phyloP scores from a whole-genome alignment of 92 coral and sea anemone genomes.

The Paramuricea clavata region DNA sequence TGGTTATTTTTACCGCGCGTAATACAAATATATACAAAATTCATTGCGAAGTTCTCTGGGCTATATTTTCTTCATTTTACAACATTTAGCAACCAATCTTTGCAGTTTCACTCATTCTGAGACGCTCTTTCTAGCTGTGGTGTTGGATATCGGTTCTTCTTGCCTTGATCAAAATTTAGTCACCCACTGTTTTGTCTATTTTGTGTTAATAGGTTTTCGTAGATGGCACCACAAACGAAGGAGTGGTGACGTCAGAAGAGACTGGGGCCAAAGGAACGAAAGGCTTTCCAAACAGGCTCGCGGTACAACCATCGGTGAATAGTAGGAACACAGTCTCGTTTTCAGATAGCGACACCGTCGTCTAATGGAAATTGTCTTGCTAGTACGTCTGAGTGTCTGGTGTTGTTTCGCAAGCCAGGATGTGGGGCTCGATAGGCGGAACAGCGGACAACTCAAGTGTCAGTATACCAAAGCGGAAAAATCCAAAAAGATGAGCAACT shows the following conservation, averaged over 20 bases:
- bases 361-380: not conserved
- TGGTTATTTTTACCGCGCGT: too few relatives aligned
- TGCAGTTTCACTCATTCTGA: too few relatives aligned
- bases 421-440: not conserved
- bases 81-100: too few relatives aligned
- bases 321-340: slow-evolving; percentile 20
- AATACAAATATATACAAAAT: too few relatives aligned
- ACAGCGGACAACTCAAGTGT: too few relatives aligned
- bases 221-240: slow-evolving; percentile 31
- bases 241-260: slow-evolving; percentile 8
- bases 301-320: not conserved
- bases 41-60: too few relatives aligned
- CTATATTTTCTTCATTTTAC: too few relatives aligned
- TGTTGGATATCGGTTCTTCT: too few relatives aligned
- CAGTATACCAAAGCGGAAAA: too few relatives aligned
- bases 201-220: not conserved
- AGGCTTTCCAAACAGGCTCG: slow-evolving; percentile 17
- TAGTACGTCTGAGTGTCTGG: not conserved
- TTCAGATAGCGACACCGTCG: slow-evolving; percentile 10
- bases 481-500: too few relatives aligned
- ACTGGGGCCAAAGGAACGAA: not conserved
- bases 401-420: not conserved
- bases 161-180: too few relatives aligned
- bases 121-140: too few relatives aligned
- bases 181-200: not conserved